Base-by-base conservation (phyloP, 2,797 vertebrate species). In the Anguilla obscura region DNA sequence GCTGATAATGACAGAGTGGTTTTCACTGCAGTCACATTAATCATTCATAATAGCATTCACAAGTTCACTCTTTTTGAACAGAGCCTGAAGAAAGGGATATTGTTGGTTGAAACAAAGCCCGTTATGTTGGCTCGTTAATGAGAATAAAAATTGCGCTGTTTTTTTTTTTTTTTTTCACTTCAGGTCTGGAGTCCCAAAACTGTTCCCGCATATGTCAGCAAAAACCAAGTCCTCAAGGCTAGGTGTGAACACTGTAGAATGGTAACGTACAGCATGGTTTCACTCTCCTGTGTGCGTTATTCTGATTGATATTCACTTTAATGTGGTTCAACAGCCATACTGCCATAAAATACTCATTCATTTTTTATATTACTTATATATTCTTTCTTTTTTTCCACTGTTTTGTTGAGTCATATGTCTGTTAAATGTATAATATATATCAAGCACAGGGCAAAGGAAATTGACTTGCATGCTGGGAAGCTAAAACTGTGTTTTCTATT, bases 91-190 rank as follows among this genome's bases (percentile, higher is more conserved):
- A 87, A 50, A 87, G 79, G 45, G 24, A 87, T 84, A 50, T 66
- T 87, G 86, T 84, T 27, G 58, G 60, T 66, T 45, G 45, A 87
- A 84, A 87, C 87, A 87, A 87, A 85, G 82, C 80, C 82, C 7
- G 18, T 54, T 84, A 71, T 87, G 69, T 60, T 30, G 60, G 40
- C 87, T 52, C 33, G 33, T 85, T 33, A 63, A 85, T 58, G 36
- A 27, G 21, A 84, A 24, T 58, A 85, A 60, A 85, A 85, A 85
- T 21, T 33, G 14, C 54, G 74, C 63, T 84, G 56, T 71, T 69
- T 84, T 84, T 66, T 84, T 33, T 71, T 80, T 84, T 84, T 66
- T 84, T 52, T 71, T 80, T 54, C 21, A 52, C n/a, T 1, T 56
- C 63, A 12, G 80, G 63, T 27, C 45, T 33, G 60, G 16, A 84